Base-by-base conservation (phyloP, 1,140 invertebrate species). In the Ectropis grisescens region DNA sequence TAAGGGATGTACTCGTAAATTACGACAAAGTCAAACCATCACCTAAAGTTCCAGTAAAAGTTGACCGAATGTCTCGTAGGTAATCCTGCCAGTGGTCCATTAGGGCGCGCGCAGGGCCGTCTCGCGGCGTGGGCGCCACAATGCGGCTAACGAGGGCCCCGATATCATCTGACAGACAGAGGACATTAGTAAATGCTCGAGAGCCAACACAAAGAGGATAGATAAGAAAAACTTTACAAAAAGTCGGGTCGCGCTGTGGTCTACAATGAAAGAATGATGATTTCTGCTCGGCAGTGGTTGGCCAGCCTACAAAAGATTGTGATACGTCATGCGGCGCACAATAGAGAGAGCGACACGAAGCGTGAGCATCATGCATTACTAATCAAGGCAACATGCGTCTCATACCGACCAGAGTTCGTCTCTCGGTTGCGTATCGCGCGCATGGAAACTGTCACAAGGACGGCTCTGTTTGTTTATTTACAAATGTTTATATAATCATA, bases 361-460 rank as follows among this genome's bases (percentile, higher is more conserved):
- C 57, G 51, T 45, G 44, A 51, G 58, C 66, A 64, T 53, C 58
- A 51, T 66, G 61, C 62, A 64, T 70, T 66, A 68, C 64, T 64
- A 66, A 66, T 58, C 45, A 57, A 52, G 49, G 53, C 42, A 50
- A 48, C 52, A 50, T 47, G 38, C 40, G 41, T 29, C 41, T 41
- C 38, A 29, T 39, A 46, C 45, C 40, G 34, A 43, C 34, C 41
- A 29, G 19, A 39, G 12, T 14, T 13, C 30, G 29, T 28, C n/a
- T n/a, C n/a, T n/a, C n/a, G n/a, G n/a, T n/a, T n/a, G n/a, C n/a
- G n/a, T n/a, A n/a, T n/a, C n/a, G n/a, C n/a, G n/a, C n/a, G n/a
- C n/a, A n/a, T n/a, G n/a, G n/a, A n/a, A n/a, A n/a, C n/a, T n/a
- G n/a, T 24, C n/a, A 30, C 19, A 37, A 26, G 12, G 28, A 33